These are phyloP conservation scores for Petrocephalus zakoni DNA, from an alignment of 2,113 vertebrate species.

Conservation along the genomic window DNA sequence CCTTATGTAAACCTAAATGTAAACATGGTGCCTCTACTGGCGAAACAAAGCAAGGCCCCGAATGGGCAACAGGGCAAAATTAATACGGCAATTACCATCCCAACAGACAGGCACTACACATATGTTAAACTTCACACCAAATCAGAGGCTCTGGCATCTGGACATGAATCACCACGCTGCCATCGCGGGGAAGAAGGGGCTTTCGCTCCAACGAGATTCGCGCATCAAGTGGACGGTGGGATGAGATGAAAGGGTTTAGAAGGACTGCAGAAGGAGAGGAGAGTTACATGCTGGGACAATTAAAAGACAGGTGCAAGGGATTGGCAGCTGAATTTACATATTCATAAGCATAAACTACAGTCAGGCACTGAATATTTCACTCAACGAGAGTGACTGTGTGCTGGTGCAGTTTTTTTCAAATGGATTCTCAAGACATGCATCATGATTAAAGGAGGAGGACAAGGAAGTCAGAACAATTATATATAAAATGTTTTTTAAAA, in stretches of 20 bases:
- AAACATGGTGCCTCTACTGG: too few species aligned
- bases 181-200: neutral
- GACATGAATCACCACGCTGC: neutral
- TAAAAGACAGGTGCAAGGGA: slow-evolving; percentile 12
- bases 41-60: neutral
- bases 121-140: neutral
- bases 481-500: too few species aligned
- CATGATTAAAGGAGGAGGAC: neutral
- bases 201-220: neutral
- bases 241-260: neutral
- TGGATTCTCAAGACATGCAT: neutral
- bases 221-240: neutral
- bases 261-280: neutral
- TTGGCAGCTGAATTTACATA: slow-evolving; percentile 18
- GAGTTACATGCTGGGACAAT: neutral
- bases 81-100: neutral
- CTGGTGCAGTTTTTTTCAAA: neutral
- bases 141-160: neutral
- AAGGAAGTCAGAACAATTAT: neutral
- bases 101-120: neutral
- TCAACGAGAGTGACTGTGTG: neutral
- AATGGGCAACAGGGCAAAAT: neutral
- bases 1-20: neutral
- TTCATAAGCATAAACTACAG: neutral
- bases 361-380: neutral